Evolutionary conservation across 2,888 invertebrate genomes (phyloP).

Genomic region (Clusia tigrina): DNA sequence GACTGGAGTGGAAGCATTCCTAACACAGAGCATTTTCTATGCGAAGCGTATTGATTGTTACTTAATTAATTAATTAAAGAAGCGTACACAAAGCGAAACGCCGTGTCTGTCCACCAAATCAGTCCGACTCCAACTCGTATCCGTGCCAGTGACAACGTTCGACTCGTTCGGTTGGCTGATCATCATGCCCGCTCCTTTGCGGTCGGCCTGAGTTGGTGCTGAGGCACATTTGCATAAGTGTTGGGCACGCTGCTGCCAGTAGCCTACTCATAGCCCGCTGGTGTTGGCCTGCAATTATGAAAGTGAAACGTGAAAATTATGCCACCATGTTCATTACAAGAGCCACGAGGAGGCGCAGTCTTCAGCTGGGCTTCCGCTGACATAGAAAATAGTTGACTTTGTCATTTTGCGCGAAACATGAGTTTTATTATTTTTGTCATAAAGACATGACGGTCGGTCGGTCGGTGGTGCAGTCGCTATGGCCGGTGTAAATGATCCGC

Average conservation of each 20-base stretch:
- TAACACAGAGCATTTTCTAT: neutral
- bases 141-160: neutral
- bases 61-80: conserved; percentile 23
- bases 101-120: neutral
- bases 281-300: conserved; percentile 28
- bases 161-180: neutral
- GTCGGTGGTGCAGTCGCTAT: too few relatives aligned
- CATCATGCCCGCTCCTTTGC: neutral
- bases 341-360: too few relatives aligned
- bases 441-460: too few relatives aligned
- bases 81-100: neutral
- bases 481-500: conserved; percentile 19
- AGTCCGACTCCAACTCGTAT: neutral
- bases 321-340: conserved; percentile 19
- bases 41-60: conserved; percentile 6
- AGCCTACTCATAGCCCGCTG: too few relatives aligned
- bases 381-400: neutral
- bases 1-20: neutral
- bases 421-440: conserved; percentile 6
- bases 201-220: neutral
- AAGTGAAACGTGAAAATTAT: conserved; percentile 34
- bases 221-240: neutral
- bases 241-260: neutral
- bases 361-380: neutral
- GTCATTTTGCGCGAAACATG: conserved; percentile 13